Evolutionary conservation across 2,797 vertebrate species (phyloP), one percentile per base, ranked within the genome.

Genomic region (Phalanger gymnotis): DNA sequence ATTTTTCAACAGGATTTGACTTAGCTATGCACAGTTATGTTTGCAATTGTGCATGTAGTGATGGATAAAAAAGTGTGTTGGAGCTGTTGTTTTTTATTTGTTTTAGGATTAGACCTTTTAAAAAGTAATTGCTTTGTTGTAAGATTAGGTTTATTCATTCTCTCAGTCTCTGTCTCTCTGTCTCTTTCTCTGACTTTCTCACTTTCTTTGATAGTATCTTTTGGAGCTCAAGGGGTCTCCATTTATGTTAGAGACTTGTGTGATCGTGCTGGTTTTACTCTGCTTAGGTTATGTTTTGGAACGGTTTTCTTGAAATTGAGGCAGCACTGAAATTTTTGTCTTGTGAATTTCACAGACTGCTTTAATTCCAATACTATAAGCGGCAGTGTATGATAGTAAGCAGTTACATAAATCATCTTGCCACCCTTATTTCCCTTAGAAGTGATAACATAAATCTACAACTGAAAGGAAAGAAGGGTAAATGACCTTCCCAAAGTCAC

Each of bases 21-120:
- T 94, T 94, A 92, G 22, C 94, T 93, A 52, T 96, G 55, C 89
- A 95, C 94, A 34, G 1, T 92, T 91, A n/a, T 92, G n/a, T 31
- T 31, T 92, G 96, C 91, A 95, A 22, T 58, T 97, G 27, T 58
- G 30, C 96, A 95, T 92, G 91, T 61, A 95, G 57, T 92, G 81
- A 95, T 95, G 92, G 54, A 89, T 97, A 94, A 52, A 9, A 6
- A 92, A 96, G 94, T 95, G 66, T 91, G 96, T 95, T 92, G 51
- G 57, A 90, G 95, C 95, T 91, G 10, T 53, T 51, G 40, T 5
- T 87, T 47, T 87, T 22, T 5, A 40, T 73, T 73, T 87, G 3
- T 51, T 87, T 87, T 87, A 87, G 40, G 7, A 27, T 87, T 47
- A 47, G 22, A 25, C 31, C 14, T 92, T 96, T 96, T n/a, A 91